A percentile compares a stretch with the other conserved stretches of the same genome.
Evolutionary conservation across 2,797 vertebrate species (phyloP).

Genomic region (Pelochelys cantorii): DNA sequence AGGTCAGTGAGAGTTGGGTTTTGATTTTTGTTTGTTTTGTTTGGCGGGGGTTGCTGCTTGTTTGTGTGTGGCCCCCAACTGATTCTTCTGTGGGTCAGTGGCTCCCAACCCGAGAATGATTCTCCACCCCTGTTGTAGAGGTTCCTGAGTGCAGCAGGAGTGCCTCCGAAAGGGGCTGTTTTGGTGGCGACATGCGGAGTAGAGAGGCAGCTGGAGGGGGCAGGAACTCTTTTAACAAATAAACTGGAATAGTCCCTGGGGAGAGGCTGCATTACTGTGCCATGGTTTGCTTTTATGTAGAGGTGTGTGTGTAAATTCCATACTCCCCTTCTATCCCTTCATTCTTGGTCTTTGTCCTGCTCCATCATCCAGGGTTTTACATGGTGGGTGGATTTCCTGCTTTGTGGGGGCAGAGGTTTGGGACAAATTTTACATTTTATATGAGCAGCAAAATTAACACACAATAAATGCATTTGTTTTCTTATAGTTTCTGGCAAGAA

Average conservation of each 20-base stretch:
- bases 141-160: not conserved
- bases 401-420: not conserved
- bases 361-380: not conserved
- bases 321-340: not conserved
- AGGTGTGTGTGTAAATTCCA: not conserved
- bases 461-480: not conserved
- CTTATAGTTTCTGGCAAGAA: slow-evolving; percentile 31
- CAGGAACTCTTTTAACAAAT: not conserved
- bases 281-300: not conserved
- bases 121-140: not conserved
- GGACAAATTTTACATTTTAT: not conserved
- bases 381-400: not conserved
- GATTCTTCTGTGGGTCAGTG: too few species aligned
- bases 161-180: not conserved
- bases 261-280: not conserved
- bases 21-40: too few species aligned
- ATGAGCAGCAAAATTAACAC: not conserved
- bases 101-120: too few species aligned
- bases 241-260: not conserved
- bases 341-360: not conserved
- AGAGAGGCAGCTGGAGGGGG: not conserved
- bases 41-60: too few species aligned
- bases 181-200: not conserved
- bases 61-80: too few species aligned
- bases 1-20: too few species aligned